These are phyloP conservation scores for Tanytarsus gracilentus DNA, from an alignment of 2,888 invertebrate species.

Conservation along the genomic window DNA sequence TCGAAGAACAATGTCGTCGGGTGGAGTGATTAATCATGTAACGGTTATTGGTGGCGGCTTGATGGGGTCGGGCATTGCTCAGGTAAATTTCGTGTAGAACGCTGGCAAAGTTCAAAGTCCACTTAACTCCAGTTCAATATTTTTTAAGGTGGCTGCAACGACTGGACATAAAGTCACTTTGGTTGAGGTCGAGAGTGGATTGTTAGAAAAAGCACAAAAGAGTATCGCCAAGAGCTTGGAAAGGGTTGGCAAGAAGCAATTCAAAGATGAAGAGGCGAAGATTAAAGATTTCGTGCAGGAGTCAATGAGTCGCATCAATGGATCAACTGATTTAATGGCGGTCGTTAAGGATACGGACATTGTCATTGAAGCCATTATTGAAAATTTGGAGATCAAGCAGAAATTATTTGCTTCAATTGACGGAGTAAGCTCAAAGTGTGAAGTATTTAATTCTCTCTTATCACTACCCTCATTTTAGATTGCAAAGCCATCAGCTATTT, in stretches of 20 bases:
- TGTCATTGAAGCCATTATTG: constrained; percentile 79
- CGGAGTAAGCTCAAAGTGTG: constrained; percentile 42
- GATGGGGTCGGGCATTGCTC: constrained; percentile 87
- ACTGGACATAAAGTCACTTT: constrained; percentile 72
- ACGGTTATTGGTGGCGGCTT: constrained; percentile 77
- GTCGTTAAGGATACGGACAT: constrained; percentile 61
- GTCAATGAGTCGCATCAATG: constrained; percentile 52
- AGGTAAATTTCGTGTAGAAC: constrained; percentile 49
- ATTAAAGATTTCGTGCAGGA: constrained; percentile 59
- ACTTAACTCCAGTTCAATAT: not conserved
- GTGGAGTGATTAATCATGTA: constrained; percentile 57
- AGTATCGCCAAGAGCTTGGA: constrained; percentile 61
- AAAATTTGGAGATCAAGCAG: constrained; percentile 69
- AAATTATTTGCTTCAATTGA: constrained; percentile 66
- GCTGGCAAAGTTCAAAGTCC: constrained; percentile 1
- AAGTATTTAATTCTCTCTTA: not conserved
- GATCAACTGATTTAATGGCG: constrained; percentile 51
- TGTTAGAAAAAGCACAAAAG: constrained; percentile 61
- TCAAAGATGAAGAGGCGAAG: constrained; percentile 56
- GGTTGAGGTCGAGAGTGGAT: constrained; percentile 64
- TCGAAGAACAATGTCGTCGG: constrained; percentile 14
- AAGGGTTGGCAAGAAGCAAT: constrained; percentile 68
- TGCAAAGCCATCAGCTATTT: constrained; percentile 63
- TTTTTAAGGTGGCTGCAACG: constrained; percentile 66
- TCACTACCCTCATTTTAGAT: constrained; percentile 43